phyloP scores from a whole-genome alignment of 2,113 vertebrate species.

The Anguilla japonica region DNA sequence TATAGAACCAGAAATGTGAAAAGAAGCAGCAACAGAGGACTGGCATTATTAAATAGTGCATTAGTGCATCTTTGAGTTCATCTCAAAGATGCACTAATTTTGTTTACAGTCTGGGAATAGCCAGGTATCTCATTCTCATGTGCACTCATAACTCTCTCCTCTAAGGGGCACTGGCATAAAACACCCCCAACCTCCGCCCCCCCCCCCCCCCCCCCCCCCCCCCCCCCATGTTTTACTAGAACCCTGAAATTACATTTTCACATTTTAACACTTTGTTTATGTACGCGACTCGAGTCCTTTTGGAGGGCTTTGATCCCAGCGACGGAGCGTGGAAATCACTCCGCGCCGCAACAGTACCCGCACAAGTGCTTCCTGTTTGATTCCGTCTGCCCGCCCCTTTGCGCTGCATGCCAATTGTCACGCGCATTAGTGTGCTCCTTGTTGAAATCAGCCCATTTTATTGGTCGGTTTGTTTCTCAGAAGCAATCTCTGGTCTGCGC shows the following conservation, averaged over 20 bases:
- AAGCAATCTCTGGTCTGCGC: no score
- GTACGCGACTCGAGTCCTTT: neutral
- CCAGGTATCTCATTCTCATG: no score
- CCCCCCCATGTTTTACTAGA: neutral
- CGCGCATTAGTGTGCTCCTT: constrained; percentile 13
- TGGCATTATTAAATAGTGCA: neutral
- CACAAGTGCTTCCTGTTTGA: neutral
- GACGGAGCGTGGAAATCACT: neutral
- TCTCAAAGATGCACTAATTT: neutral
- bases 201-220: no score
- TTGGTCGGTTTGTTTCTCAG: neutral
- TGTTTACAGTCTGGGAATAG: neutral
- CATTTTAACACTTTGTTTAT: neutral
- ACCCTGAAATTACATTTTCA: constrained; percentile 17
- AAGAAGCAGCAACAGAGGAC: no score
- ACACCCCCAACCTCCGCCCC: no score
- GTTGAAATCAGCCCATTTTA: neutral
- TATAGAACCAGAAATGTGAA: no score
- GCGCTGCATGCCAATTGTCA: neutral
- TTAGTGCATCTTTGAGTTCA: neutral
- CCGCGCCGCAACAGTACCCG: neutral
- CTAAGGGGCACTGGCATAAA: no score
- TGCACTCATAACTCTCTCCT: no score
- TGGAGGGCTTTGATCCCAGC: neutral
- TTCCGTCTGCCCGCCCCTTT: neutral